Base-by-base conservation (phyloP, 1,140 invertebrate genomes). In the Zaprionus gabonicus region DNA sequence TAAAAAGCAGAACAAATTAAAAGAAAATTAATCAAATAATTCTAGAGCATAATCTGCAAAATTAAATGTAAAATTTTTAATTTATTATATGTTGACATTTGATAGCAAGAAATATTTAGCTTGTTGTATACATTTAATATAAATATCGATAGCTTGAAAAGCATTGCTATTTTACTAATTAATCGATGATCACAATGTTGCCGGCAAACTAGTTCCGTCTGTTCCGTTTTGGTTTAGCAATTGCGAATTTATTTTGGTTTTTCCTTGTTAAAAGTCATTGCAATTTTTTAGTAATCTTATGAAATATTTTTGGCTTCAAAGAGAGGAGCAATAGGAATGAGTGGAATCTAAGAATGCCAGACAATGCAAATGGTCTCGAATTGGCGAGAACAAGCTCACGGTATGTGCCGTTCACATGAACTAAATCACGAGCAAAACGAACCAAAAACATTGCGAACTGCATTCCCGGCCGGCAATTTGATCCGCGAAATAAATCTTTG, bases 391-490 rank as follows among this genome's bases (percentile, higher is more conserved):
- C 20, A 12, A 51, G 20, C 25, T 51, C 46, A 17, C 41, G n/a
- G 7, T n/a, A 9, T 46, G 46, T 10, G 9, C 17, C 20, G 20
- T 13, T 51, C 46, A 51, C 23, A 23, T 51, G 46, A 51, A 51
- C 46, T 20, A 20, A 51, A 51, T 25, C 12, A 3, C 20, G 46
- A 12, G 5, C 46, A 4, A 20, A 20, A 51, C 41, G 57, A 69
- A 59, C 58, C 15, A 46, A 46, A n/a, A 17, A 46, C 41, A 36
- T 34, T 27, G 23, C 34, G 58, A 70, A 71, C 56, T 27, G 62
- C n/a, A 70, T 63, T 56, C 58, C 31, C 44, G 31, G 56, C 60
- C 53, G 63, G 55, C 46, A 69, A 69, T 69, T 56, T n/a, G 56
- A 60, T 51, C 57, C 46, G 66, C 57, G 28, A 53, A 53, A 38